phyloP scores from a whole-genome alignment of 2,113 vertebrate genomes.

The Haliaeetus leucogaster region DNA sequence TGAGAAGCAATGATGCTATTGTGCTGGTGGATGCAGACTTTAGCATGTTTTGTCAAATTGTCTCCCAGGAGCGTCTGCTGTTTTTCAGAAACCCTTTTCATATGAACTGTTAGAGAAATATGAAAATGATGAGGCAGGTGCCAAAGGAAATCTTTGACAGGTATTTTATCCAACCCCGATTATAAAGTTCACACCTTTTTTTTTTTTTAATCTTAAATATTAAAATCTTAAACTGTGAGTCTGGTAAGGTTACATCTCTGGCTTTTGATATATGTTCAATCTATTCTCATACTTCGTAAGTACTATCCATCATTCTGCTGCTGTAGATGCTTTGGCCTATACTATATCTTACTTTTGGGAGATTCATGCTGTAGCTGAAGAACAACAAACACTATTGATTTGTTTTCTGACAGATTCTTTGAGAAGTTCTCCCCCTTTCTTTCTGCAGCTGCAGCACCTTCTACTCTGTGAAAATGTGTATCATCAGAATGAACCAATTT shows the following conservation, averaged over 20 bases:
- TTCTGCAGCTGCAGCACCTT: not conserved
- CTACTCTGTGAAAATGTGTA: not conserved
- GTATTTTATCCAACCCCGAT: not conserved
- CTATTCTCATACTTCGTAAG: not conserved
- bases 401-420: not conserved
- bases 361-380: not conserved
- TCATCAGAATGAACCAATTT: not conserved
- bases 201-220: not conserved
- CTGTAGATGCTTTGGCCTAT: not conserved
- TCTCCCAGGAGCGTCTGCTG: constrained; percentile 48
- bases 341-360: not conserved
- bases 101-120: constrained; percentile 58
- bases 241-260: not conserved
- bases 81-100: constrained; percentile 53
- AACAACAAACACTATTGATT: not conserved
- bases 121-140: constrained; percentile 57
- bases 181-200: not conserved
- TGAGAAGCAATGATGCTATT: constrained; percentile 57
- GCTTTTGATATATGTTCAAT: not conserved
- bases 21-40: constrained; percentile 22
- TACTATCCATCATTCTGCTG: not conserved
- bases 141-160: constrained; percentile 26
- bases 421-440: not conserved
- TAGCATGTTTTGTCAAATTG: constrained; percentile 31
- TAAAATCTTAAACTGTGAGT: not conserved